A percentile compares a stretch with the other conserved stretches of the same genome.
These are phyloP conservation scores for Panthera uncia DNA, from an alignment of 2,113 vertebrate species.

Conservation along the genomic window DNA sequence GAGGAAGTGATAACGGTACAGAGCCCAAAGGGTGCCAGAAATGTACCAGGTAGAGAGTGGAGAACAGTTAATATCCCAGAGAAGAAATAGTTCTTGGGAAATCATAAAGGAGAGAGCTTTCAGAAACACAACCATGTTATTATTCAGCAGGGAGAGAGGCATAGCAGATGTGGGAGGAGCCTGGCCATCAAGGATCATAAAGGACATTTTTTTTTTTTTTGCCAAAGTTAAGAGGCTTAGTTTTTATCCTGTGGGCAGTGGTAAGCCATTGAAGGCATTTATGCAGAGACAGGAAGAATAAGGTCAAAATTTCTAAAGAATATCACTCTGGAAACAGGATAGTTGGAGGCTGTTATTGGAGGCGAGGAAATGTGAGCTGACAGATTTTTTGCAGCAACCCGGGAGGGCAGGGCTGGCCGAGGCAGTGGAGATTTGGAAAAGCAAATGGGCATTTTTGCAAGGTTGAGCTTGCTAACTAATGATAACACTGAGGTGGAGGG, in stretches of 20 bases:
- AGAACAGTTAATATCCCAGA: too few relatives aligned
- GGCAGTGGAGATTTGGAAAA: neutral
- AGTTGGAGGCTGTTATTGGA: neutral
- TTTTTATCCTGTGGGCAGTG: neutral
- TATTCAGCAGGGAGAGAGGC: neutral
- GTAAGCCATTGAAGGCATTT: neutral
- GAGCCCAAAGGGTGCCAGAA: accelerated
- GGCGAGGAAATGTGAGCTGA: neutral
- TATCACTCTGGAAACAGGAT: neutral
- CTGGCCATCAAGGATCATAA: neutral
- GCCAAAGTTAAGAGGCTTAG: neutral
- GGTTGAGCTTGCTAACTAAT: neutral
- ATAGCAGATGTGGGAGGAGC: neutral
- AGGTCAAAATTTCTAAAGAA: neutral
- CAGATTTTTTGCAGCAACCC: neutral
- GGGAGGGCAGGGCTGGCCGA: neutral
- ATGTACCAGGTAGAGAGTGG: neutral
- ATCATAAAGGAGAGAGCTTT: neutral
- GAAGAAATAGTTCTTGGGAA: neutral
- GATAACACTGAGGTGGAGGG: accelerated
- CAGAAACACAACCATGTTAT: accelerated
- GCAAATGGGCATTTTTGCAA: neutral
- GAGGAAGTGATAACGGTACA: neutral
- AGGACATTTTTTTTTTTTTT: neutral
- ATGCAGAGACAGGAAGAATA: too few relatives aligned